A percentile compares a stretch with the other conserved stretches of the same genome.
phyloP scores from a whole-genome alignment of 1,140 invertebrate species.

The Brachionus rotundiformis region DNA sequence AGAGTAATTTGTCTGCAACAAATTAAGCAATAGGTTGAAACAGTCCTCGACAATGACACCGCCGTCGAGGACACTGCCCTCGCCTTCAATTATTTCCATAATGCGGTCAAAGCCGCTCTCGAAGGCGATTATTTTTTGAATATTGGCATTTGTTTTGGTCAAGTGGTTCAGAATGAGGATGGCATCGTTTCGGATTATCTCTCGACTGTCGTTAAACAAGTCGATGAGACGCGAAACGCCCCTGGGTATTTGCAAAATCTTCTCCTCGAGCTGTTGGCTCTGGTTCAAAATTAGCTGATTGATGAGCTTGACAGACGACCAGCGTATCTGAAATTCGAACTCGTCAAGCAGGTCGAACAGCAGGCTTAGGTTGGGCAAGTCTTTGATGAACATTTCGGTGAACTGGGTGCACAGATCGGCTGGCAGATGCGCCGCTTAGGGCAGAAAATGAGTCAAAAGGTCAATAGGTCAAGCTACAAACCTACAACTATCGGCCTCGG shows the following conservation, averaged over 20 bases:
- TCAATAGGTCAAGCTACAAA: neutral
- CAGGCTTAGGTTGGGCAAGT: neutral
- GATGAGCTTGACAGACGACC: constrained; percentile 75
- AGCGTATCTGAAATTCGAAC: constrained; percentile 44
- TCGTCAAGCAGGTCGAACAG: neutral
- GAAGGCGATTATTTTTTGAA: constrained; percentile 99
- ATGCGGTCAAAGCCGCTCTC: constrained; percentile 96
- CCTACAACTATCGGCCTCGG: neutral
- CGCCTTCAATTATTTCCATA: constrained; percentile 86
- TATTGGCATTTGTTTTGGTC: constrained; percentile 92
- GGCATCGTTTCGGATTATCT: constrained; percentile 89
- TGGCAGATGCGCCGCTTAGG: constrained; percentile 33
- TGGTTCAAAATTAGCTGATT: constrained; percentile 73
- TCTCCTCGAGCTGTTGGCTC: constrained; percentile 89
- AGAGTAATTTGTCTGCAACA: constrained; percentile 89
- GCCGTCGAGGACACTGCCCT: constrained; percentile 82
- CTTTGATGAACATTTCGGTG: constrained; percentile 95
- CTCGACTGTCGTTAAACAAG: constrained; percentile 83
- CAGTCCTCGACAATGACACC: constrained; percentile 97
- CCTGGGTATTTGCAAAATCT: constrained; percentile 88
- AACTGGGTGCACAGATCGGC: constrained; percentile 82
- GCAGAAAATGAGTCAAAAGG: neutral
- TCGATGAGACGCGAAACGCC: constrained; percentile 98
- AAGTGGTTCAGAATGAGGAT: constrained; percentile 87
- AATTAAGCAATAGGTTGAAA: constrained; percentile 86